Percentiles rank a stretch among this genome's conserved stretches.
Evolutionary conservation across 2,888 invertebrate species (phyloP).

Genomic region (Isotomurus palustris): DNA sequence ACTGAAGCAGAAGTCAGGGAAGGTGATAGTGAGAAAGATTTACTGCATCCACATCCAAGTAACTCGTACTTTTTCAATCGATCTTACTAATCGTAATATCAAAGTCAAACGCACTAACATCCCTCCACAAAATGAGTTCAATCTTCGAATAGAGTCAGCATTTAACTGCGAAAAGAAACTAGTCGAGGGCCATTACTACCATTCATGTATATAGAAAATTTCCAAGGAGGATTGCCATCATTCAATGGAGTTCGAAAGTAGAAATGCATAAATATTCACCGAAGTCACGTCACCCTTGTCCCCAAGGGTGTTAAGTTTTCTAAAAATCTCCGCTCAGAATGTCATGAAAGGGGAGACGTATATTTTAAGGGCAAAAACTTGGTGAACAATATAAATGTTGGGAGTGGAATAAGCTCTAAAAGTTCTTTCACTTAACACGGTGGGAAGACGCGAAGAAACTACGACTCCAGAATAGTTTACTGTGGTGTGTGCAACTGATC

Average conservation of each 20-base stretch:
- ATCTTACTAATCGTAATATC: too few relatives aligned
- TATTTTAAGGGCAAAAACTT: not conserved
- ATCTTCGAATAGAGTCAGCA: too few relatives aligned
- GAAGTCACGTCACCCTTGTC: slow-evolving; percentile 15
- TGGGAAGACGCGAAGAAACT: not conserved
- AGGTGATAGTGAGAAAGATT: too few relatives aligned
- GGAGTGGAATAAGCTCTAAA: not conserved
- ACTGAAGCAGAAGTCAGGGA: too few relatives aligned
- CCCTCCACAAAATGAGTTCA: too few relatives aligned
- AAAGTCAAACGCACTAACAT: too few relatives aligned
- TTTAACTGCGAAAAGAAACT: too few relatives aligned
- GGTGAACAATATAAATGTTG: not conserved
- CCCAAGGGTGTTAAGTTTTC: slow-evolving; percentile 5
- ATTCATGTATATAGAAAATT: not conserved
- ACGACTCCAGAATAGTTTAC: not conserved
- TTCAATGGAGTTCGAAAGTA: slow-evolving; percentile 22
- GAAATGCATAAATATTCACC: slow-evolving; percentile 39
- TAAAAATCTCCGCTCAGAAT: not conserved
- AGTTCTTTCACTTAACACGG: not conserved
- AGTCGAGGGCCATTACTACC: too few relatives aligned
- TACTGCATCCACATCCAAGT: too few relatives aligned
- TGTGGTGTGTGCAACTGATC: not conserved
- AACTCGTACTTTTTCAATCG: too few relatives aligned
- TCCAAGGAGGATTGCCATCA: not conserved
- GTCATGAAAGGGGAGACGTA: slow-evolving; percentile 6